Evolutionary conservation across 2,797 vertebrate species (phyloP), one percentile per base, ranked within the genome.

Genomic region (Enteromius radiatus): DNA sequence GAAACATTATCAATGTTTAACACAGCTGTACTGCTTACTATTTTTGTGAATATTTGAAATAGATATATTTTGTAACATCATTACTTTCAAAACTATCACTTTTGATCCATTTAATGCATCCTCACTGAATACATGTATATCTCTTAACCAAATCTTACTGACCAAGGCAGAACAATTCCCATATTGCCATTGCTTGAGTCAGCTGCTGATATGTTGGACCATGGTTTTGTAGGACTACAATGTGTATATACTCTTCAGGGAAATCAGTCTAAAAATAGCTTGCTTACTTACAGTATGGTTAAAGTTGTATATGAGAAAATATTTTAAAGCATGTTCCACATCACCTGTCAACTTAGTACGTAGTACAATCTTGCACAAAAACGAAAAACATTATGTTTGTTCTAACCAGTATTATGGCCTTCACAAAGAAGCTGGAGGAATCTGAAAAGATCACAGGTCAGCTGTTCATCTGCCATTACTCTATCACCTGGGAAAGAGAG

Each of bases 391-490:
- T 19, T 59, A 14, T 38, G 9, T 61, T 36, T 26, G 31, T 64
- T 76, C 93, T 84, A 89, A 99, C 98, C 97, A 95, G 97, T 95
- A 89, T 96, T 98, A 92, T 99, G 98, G 87, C 98, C 98, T 95
- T 99, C 98, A 90, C 98, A 99, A 8, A 99, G 96, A 88, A 99
- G 93, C 15, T 99, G 97, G 33, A 99, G 95, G 87, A 99, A 99
- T 65, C 97, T 95, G 89, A 98, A 98, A 63, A 99, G 96, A 91
- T 99, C 97, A 92, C 97, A 98, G 64, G 96, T 98, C 84, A 97
- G 91, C 68, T 96, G 95, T 70, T 96, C 96, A 86, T 98, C 96
- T 81, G 96, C 96, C 93, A 99, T 97, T 86, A 98, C 97, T 78
- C 96, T 97, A 82, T 96, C 96, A 86, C 96, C 97, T 98, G 68